A percentile compares a stretch with the other conserved stretches of the same genome.
These are phyloP conservation scores for Nycticorax nycticorax DNA, from an alignment of 2,113 vertebrate genomes.

Conservation along the genomic window DNA sequence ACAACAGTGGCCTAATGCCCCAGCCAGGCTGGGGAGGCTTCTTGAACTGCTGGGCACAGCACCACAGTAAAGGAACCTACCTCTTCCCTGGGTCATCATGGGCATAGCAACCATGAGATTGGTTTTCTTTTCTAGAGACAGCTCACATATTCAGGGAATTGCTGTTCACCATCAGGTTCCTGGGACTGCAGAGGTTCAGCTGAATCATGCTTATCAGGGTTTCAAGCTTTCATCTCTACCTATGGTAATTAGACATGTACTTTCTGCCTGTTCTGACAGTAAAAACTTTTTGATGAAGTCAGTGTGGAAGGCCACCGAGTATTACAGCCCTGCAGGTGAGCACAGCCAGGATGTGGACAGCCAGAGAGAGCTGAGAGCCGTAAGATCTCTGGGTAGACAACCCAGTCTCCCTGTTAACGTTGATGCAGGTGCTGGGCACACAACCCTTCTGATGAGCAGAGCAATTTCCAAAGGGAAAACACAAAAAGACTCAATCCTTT, in stretches of 20 bases:
- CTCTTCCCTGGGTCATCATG: not conserved
- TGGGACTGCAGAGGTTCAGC: not conserved
- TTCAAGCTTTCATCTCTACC: not conserved
- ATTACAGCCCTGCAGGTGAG: not conserved
- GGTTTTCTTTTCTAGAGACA: not conserved
- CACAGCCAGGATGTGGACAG: fast-evolving
- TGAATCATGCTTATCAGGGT: not conserved
- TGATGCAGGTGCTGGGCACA: not conserved
- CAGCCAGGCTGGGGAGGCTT: not conserved
- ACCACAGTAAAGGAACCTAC: not conserved
- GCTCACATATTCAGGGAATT: not conserved
- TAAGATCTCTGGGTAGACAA: not conserved
- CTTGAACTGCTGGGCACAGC: not conserved
- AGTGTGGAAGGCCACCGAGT: fast-evolving
- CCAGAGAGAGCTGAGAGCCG: not conserved
- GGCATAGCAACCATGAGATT: not conserved
- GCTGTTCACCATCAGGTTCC: not conserved
- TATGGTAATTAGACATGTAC: not conserved
- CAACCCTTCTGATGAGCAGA: not conserved
- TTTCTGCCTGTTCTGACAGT: not conserved
- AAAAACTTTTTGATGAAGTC: not conserved
- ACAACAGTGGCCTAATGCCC: not conserved
- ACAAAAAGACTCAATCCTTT: not conserved
- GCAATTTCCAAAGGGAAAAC: not conserved
- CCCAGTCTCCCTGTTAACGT: not conserved